Evolutionary conservation across 2,888 invertebrate genomes (phyloP).

Genomic region (Heliconius erato): DNA sequence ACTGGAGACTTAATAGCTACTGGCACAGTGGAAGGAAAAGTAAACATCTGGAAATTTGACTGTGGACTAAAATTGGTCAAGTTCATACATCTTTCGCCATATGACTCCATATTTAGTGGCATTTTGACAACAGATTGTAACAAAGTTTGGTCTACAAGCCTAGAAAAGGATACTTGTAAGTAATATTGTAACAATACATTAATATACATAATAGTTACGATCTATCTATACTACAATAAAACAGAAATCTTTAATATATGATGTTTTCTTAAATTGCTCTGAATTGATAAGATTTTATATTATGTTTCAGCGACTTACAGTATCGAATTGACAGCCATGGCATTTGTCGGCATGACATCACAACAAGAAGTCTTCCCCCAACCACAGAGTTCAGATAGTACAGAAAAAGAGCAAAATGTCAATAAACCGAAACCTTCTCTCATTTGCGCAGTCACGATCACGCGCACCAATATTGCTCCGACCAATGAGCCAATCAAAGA

Average conservation of each 20-base stretch:
- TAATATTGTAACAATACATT: conserved; percentile 46
- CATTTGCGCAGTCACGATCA: conserved; percentile 76
- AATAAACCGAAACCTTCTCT: conserved; percentile 76
- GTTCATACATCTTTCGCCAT: conserved; percentile 83
- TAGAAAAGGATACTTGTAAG: conserved; percentile 82
- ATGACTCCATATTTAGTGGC: conserved; percentile 82
- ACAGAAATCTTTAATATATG: neutral
- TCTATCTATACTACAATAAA: no score
- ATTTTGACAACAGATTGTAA: conserved; percentile 75
- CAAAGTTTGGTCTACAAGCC: conserved; percentile 80
- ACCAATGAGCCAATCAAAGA: conserved; percentile 73
- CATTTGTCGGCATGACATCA: conserved; percentile 77
- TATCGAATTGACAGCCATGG: conserved; percentile 80
- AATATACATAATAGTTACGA: neutral
- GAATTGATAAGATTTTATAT: neutral
- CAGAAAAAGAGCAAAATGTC: conserved; percentile 71
- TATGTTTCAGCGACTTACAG: conserved; percentile 71
- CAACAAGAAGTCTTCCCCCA: conserved; percentile 73
- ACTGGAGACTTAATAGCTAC: conserved; percentile 86
- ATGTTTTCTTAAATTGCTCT: neutral
- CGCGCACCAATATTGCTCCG: conserved; percentile 65
- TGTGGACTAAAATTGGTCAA: conserved; percentile 90
- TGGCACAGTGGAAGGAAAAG: conserved; percentile 87
- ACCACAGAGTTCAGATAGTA: conserved; percentile 67
- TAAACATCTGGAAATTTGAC: conserved; percentile 94